Evolutionary conservation across 2,888 invertebrate species (phyloP), one percentile per base, ranked within the genome.

Genomic region (Anaspis maculata): DNA sequence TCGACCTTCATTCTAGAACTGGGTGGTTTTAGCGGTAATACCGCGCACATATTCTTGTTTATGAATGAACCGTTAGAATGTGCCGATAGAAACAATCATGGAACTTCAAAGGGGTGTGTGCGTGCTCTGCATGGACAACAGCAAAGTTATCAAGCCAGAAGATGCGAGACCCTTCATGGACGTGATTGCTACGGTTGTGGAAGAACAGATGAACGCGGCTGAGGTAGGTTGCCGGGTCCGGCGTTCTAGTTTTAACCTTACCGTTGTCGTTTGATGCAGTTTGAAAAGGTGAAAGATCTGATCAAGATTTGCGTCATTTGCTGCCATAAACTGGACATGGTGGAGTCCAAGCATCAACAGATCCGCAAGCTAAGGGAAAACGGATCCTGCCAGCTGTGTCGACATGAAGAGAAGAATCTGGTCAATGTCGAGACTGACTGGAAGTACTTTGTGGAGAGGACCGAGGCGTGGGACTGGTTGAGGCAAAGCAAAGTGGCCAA

Each of bases 81-180:
- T n/a, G n/a, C n/a, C n/a, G n/a, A n/a, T n/a, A n/a, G n/a, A n/a
- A n/a, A 19, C 19, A 5, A 5, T 9, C 19, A 37, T 37, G 37
- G 37, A 37, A 14, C 26, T 37, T 7, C 32, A 30, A 13, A 33
- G 33, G 30, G 37, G 37, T 16, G 27, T 33, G 9, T 37, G 37
- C 14, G 25, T 13, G 19, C 14, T 37, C 13, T 37, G 37, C 21
- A 15, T 15, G 9, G 37, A 37, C 24, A 28, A 13, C 19, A 33
- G 13, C 15, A 29, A 19, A 13, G 30, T 37, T 7, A 26, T 33
- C 19, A 33, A 13, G 3, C 12, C 37, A 11, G 15, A 16, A 13
- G 37, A 37, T 10, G 33, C 33, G 7, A 16, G 33, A 23, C 21
- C 32, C 1, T 30, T 30, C 13, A 11, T 27, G 3, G 11, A 27